Conservation (phyloP, 2,113 vertebrate species). For the Ictalurus furcatus region DNA sequence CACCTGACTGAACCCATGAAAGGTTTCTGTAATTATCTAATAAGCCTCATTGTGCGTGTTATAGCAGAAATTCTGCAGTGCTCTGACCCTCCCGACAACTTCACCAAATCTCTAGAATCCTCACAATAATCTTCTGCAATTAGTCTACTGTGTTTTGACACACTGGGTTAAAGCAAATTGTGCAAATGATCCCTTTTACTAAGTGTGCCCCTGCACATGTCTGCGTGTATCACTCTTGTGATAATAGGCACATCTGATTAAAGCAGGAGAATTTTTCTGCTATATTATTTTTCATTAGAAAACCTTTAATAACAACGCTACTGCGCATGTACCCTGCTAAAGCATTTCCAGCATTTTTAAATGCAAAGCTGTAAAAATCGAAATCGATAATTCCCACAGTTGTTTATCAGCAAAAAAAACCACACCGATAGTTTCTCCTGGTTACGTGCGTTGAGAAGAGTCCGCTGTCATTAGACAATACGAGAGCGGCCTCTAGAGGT, state of each 20-base stretch:
- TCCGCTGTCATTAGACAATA: no score
- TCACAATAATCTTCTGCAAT: not conserved
- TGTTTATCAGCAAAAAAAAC: no score
- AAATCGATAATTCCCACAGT: not conserved
- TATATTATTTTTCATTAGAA: not conserved
- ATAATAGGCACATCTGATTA: not conserved
- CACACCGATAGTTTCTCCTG: no score
- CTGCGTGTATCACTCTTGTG: not conserved
- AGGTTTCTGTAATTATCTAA: conserved; percentile 17
- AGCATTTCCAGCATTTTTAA: not conserved
- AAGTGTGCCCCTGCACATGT: not conserved
- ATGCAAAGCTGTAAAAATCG: not conserved
- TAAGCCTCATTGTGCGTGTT: not conserved
- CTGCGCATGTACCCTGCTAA: not conserved
- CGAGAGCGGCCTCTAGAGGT: no score
- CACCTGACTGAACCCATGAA: conserved; percentile 17
- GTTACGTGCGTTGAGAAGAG: no score
- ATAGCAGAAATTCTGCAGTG: not conserved
- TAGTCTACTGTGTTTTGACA: not conserved
- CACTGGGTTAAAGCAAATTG: not conserved
- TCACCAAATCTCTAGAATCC: not conserved
- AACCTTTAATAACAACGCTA: not conserved
- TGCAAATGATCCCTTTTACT: not conserved
- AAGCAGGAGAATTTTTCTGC: not conserved
- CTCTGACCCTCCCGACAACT: not conserved